Evolutionary conservation across 2,888 invertebrate species (phyloP), one percentile per base, ranked within the genome.

Genomic region (Mesochorus sp.): DNA sequence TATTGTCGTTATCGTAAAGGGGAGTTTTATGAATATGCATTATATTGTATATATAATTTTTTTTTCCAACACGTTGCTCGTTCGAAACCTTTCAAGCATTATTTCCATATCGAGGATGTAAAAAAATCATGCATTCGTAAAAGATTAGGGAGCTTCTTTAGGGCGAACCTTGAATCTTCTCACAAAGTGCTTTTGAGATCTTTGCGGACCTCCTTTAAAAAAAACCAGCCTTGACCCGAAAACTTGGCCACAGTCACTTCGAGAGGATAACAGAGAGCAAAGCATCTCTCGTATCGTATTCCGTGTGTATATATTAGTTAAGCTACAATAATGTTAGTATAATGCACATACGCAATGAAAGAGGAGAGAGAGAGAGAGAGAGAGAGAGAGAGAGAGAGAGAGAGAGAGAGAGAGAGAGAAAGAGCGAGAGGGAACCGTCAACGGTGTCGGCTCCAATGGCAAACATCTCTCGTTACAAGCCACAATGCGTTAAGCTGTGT

Each of bases 141-240:
- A 49, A 49, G 24, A 24, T 49, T 49, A 49, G 49, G 49, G 4
- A 49, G 24, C 21, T 49, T 49, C 39, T 10, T 14, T 53, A 8
- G 51, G 19, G 39, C 39, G 14, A 26, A n/a, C n/a, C 37, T 26
- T 5, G 47, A 47, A 49, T n/a, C n/a, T n/a, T n/a, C n/a, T n/a
- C n/a, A n/a, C n/a, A n/a, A n/a, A n/a, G n/a, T n/a, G n/a, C n/a
- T n/a, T n/a, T n/a, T n/a, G n/a, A n/a, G n/a, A 49, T 24, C 21
- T 5, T n/a, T 24, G 24, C 49, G 12, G n/a, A 49, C 24, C 49
- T 21, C 24, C 49, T 21, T 31, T 12, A 53, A 61, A 67, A 64
- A 67, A 59, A 59, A n/a, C n/a, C n/a, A n/a, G 42, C 76, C 76
- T 76, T 76, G 72, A 76, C 76, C 76, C 61, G 67, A 72, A 76